These are phyloP conservation scores for Tuberolachnus salignus DNA, from an alignment of 2,888 invertebrate species.

Conservation along the genomic window DNA sequence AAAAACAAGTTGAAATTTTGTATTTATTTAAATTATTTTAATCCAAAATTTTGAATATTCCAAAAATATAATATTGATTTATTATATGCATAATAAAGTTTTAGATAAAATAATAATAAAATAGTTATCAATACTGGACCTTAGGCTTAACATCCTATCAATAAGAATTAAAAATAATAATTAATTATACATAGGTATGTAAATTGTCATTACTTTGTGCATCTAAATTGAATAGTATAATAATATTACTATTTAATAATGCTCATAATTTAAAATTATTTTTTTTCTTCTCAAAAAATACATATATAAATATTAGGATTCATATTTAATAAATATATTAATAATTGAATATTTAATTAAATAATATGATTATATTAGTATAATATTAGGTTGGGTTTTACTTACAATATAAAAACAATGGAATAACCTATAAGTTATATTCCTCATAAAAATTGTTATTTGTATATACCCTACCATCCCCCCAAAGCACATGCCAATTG, in stretches of 20 bases:
- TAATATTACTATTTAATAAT: neutral
- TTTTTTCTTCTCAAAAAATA: neutral
- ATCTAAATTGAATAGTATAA: neutral
- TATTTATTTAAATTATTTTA: neutral
- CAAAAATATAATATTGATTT: neutral
- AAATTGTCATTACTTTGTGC: neutral
- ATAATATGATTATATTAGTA: too few species aligned
- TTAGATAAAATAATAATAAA: constrained; percentile 28
- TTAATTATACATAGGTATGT: neutral
- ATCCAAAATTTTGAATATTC: neutral
- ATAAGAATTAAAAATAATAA: constrained; percentile 11
- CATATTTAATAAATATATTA: too few species aligned
- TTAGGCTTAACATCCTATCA: neutral
- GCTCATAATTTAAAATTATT: constrained; percentile 15
- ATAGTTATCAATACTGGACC: constrained; percentile 2
- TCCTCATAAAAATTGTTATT: too few species aligned
- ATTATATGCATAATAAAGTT: neutral
- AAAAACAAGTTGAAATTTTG: neutral
- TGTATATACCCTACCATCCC: too few species aligned
- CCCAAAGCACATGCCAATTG: too few species aligned
- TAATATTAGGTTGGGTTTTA: too few species aligned
- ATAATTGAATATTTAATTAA: too few species aligned
- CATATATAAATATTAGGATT: neutral
- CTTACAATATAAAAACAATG: too few species aligned
- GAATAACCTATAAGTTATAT: too few species aligned